A percentile compares a stretch with the other conserved stretches of the same genome.
These are phyloP conservation scores for Drosophila kuntzei DNA, from an alignment of 2,888 invertebrate genomes.

Conservation along the genomic window DNA sequence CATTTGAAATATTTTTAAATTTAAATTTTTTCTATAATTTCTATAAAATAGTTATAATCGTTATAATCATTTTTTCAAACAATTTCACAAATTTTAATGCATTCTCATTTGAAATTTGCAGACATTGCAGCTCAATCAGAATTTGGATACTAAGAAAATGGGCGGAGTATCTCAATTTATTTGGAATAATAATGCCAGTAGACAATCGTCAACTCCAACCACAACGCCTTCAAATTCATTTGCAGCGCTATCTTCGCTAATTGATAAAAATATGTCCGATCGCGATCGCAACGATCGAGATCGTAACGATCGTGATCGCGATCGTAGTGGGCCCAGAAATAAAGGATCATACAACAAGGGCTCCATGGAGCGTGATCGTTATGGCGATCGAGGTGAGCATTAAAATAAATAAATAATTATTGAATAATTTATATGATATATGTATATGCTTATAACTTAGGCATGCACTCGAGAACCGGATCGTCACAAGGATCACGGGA, in stretches of 20 bases:
- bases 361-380: conserved; percentile 84
- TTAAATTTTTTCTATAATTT: no score
- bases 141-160: conserved; percentile 83
- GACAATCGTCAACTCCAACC: conserved; percentile 69
- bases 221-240: conserved; percentile 83
- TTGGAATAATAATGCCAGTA: conserved; percentile 68
- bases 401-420: not conserved
- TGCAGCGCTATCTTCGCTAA: conserved; percentile 79
- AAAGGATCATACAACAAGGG: conserved; percentile 84
- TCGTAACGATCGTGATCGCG: conserved; percentile 76
- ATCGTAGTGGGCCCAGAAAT: conserved; percentile 82
- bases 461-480: conserved; percentile 87
- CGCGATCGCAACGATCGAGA: conserved; percentile 73
- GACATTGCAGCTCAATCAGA: conserved; percentile 70
- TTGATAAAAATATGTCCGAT: conserved; percentile 74
- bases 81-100: not conserved
- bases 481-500: conserved; percentile 87
- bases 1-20: no score
- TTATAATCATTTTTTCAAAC: no score
- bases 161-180: conserved; percentile 81
- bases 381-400: conserved; percentile 71
- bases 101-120: not conserved
- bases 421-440: not conserved
- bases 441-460: conserved; percentile 42
- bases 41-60: no score